Evolutionary conservation across 2,113 vertebrate genomes (phyloP).

Genomic region (Dicrurus megarhynchus): DNA sequence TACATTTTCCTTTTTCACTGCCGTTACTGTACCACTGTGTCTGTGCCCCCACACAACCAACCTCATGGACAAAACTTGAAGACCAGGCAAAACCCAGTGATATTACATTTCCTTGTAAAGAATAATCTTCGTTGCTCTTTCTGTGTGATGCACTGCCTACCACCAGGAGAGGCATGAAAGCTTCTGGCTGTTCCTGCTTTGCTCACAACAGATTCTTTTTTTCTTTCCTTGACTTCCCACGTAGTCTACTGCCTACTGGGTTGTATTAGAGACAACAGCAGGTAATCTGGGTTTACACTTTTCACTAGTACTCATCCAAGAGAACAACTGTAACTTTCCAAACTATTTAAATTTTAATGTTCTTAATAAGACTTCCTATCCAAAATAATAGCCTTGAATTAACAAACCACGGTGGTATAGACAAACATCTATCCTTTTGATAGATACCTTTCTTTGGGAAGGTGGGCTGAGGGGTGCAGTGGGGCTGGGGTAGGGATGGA

Average conservation of each 20-base stretch:
- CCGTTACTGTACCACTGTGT: neutral
- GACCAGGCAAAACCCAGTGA: neutral
- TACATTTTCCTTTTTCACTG: neutral
- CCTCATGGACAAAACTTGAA: neutral
- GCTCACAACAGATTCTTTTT: neutral
- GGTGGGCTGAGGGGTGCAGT: fast-evolving
- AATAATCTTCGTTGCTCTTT: neutral
- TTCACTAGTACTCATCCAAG: neutral
- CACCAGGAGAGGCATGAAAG: neutral
- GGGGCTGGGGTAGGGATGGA: fast-evolving
- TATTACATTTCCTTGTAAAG: neutral
- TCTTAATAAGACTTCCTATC: neutral
- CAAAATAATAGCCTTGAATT: neutral
- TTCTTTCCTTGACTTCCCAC: neutral
- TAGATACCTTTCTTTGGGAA: neutral
- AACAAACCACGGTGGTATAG: neutral
- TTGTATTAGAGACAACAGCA: neutral
- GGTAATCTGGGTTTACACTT: neutral
- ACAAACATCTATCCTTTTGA: neutral
- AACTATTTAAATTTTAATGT: neutral
- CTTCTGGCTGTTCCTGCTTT: neutral
- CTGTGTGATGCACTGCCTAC: neutral
- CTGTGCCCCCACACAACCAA: neutral
- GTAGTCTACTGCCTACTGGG: no score
- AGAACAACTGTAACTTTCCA: neutral